These are phyloP conservation scores for Anguilla marmorata DNA, from an alignment of 2,797 vertebrate species.

Conservation along the genomic window DNA sequence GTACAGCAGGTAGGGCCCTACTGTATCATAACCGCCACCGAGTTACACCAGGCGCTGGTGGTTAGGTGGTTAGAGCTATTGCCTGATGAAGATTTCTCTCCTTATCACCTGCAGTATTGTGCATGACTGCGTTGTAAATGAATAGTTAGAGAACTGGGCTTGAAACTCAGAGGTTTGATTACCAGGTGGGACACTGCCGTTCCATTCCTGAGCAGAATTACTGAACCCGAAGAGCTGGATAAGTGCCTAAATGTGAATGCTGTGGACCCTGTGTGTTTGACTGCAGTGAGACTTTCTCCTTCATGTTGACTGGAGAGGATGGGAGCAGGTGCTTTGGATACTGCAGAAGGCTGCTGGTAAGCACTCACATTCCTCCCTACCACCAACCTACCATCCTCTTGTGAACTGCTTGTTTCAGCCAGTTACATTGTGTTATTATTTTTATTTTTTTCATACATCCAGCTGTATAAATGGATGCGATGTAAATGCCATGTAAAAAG, in stretches of 20 bases:
- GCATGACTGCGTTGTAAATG: background rate
- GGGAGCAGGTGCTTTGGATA: constrained; percentile 96
- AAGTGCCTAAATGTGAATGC: background rate
- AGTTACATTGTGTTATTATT: background rate
- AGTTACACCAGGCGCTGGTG: background rate
- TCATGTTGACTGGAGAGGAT: constrained; percentile 96
- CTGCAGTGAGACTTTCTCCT: constrained; percentile 96
- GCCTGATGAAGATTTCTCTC: constrained; percentile 60
- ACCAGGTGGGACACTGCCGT: background rate
- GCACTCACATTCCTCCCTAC: constrained; percentile 41
- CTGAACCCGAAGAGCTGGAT: background rate
- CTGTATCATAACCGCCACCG: too few relatives aligned
- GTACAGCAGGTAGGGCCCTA: constrained; percentile 71
- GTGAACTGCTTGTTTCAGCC: background rate
- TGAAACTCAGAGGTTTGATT: background rate
- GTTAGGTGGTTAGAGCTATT: too few relatives aligned
- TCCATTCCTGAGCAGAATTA: background rate
- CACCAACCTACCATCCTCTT: background rate
- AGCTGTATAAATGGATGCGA: too few relatives aligned
- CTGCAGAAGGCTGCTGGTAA: constrained; percentile 93
- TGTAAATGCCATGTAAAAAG: too few relatives aligned
- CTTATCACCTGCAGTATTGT: background rate
- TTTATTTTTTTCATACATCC: background rate
- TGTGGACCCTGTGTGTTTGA: background rate
- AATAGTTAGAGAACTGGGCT: background rate